phyloP scores from a whole-genome alignment of 2,888 invertebrate species.

The Antheraea assamensis region DNA sequence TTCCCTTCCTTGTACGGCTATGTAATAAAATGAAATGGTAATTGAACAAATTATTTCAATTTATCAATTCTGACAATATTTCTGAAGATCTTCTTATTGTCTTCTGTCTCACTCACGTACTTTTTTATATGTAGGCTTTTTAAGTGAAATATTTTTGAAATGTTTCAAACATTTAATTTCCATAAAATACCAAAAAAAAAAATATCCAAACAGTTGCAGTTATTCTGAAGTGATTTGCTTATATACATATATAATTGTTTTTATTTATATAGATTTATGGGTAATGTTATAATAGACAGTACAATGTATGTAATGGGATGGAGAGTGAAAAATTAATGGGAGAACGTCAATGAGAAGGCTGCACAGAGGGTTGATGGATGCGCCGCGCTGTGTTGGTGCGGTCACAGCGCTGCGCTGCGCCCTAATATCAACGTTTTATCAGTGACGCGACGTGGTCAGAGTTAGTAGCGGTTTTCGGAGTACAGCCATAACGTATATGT shows the following conservation, averaged over 20 bases:
- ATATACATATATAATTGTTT: not conserved
- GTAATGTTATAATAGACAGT: not conserved
- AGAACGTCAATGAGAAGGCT: conserved; percentile 41
- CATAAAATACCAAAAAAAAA: no score
- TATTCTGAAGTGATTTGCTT: no score
- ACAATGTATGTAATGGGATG: not conserved
- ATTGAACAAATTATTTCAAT: no score
- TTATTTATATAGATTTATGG: not conserved
- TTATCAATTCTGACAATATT: no score
- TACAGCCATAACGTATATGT: not conserved
- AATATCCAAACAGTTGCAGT: no score
- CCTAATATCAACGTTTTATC: conserved; percentile 78
- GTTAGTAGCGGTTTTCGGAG: conserved; percentile 24
- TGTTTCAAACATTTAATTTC: no score
- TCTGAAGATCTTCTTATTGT: no score
- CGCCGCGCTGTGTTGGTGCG: conserved; percentile 48
- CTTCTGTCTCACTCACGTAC: no score
- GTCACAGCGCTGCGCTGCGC: conserved; percentile 44
- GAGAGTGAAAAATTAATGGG: conserved; percentile 38
- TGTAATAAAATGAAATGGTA: no score
- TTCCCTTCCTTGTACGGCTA: no score
- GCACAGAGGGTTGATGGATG: conserved; percentile 58
- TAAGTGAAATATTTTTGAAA: no score
- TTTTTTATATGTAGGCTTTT: no score
- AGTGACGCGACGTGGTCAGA: conserved; percentile 46